phyloP scores from a whole-genome alignment of 2,888 invertebrate genomes.

The Leptinotarsa rubiginosa region DNA sequence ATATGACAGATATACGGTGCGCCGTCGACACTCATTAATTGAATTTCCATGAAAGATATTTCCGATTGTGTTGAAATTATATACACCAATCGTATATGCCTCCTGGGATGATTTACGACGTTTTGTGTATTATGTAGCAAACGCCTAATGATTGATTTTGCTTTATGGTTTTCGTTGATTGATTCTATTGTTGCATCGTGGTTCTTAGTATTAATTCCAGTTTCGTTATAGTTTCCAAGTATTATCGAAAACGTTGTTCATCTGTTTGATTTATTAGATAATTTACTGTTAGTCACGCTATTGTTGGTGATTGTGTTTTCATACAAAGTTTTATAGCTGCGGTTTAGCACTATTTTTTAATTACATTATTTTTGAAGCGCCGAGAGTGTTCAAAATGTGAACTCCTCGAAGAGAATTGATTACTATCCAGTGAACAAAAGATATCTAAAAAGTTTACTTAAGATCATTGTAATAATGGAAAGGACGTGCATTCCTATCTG shows the following conservation, averaged over 20 bases:
- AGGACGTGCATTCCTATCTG: no score
- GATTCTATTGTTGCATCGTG: constrained; percentile 25
- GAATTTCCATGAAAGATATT: constrained; percentile 18
- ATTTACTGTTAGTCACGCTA: background rate
- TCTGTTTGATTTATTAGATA: constrained; percentile 20
- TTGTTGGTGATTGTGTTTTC: constrained; percentile 6
- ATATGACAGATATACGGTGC: background rate
- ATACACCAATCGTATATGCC: constrained; percentile 22
- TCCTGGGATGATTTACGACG: constrained; percentile 21
- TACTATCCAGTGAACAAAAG: no score
- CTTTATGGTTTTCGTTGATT: constrained; percentile 28
- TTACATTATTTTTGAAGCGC: background rate
- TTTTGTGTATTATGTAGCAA: constrained; percentile 20
- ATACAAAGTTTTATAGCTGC: background rate
- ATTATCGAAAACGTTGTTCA: constrained; percentile 15
- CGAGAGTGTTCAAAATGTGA: no score
- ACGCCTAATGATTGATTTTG: constrained; percentile 24
- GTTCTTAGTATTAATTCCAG: constrained; percentile 21
- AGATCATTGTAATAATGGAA: no score
- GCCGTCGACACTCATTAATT: constrained; percentile 6
- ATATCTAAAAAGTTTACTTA: no score
- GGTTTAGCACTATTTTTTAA: background rate
- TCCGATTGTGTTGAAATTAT: constrained; percentile 17
- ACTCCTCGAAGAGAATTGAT: no score
- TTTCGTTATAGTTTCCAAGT: constrained; percentile 25